Evolutionary conservation across 2,888 invertebrate species (phyloP).

Genomic region (Drosophila conformis): DNA sequence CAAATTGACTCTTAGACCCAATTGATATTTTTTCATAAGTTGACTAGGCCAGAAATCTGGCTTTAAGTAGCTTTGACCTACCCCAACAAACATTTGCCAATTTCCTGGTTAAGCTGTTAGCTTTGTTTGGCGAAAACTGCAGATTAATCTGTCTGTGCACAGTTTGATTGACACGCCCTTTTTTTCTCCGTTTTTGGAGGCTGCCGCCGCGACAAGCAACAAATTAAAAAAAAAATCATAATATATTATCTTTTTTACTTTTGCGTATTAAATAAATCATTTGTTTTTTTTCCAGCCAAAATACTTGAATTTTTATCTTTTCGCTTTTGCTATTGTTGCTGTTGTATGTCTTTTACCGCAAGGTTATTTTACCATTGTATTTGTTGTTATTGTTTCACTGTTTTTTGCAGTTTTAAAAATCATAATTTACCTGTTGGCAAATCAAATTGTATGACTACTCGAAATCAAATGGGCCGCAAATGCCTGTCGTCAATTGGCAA

Average conservation of each 20-base stretch:
- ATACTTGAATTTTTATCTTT: constrained; percentile 45
- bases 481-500: constrained; percentile 77
- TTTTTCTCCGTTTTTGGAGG: constrained; percentile 57
- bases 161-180: constrained; percentile 69
- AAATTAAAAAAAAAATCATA: constrained; percentile 44
- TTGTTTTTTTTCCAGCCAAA: constrained; percentile 59
- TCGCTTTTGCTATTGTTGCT: constrained; percentile 26
- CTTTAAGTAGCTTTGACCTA: constrained; percentile 62
- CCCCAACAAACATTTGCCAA: constrained; percentile 52
- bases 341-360: constrained; percentile 69
- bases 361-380: constrained; percentile 59
- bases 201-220: constrained; percentile 49
- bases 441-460: constrained; percentile 67
- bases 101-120: constrained; percentile 60
- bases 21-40: constrained; percentile 35
- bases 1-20: constrained; percentile 72
- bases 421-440: constrained; percentile 80
- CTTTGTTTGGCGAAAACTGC: constrained; percentile 38
- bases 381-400: constrained; percentile 25
- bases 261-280: constrained; percentile 71
- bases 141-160: constrained; percentile 57
- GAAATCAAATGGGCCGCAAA: constrained; percentile 67
- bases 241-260: constrained; percentile 40
- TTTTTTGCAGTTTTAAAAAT: constrained; percentile 42
- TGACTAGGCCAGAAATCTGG: constrained; percentile 28